Evolutionary conservation across 2,113 vertebrate genomes (phyloP), one percentile per base, ranked within the genome.

Genomic region (Laterallus jamaicensis): DNA sequence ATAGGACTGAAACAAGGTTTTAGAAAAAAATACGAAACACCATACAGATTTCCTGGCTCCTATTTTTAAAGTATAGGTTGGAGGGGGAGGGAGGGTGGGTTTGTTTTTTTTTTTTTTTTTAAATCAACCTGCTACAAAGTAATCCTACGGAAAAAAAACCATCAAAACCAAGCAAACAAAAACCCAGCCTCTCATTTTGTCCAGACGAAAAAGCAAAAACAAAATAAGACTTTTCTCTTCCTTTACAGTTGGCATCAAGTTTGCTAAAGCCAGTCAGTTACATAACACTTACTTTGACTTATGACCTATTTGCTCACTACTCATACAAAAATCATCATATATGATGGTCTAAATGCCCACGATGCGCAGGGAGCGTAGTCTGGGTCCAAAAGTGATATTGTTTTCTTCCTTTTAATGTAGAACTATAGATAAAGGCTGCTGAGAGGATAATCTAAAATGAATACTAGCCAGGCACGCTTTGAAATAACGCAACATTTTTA

Each of bases 261-360:
- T 96, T 95, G 35, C 70, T 52, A n/a, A 95, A 94, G 37, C 82
- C 78, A 95, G 55, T 11, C 80, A 78, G 92, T 97, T 97, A 96
- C 75, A 24, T 97, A 97, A 97, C 71, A 82, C 60, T 91, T 78
- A 92, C 70, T 96, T 89, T 84, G 90, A 96, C 90, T 96, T 95
- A 76, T 5, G 84, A 95, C 90, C 92, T 92, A 94, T 97, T 89
- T 93, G 93, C 58, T 94, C 54, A 54, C 62, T 9, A 58, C 55
- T 92, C 69, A 40, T 28, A 91, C 5, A 84, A 73, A 86, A 88
- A 84, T 8, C 26, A 90, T 49, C 74, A 35, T 74, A 58, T 63
- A 60, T 20, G 54, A 93, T 13, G 26, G 59, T 28, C 50, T 70
- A 76, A 50, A n/a, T 73, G 73, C 19, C 55, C 71, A 87, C 66